phyloP scores from a whole-genome alignment of 2,113 vertebrate species.

The Notiomystis cincta region DNA sequence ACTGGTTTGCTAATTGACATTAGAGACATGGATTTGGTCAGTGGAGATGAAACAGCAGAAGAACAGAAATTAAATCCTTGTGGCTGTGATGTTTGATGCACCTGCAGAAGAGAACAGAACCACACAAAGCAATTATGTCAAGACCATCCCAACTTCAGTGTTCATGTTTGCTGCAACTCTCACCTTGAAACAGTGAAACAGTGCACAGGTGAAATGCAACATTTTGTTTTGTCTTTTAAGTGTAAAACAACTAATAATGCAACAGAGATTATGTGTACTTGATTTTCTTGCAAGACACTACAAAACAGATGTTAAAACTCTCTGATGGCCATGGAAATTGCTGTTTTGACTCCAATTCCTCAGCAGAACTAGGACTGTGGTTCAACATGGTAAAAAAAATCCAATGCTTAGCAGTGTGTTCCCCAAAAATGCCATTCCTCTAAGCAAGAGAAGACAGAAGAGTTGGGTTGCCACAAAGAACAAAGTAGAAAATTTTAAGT shows the following conservation, averaged over 20 bases:
- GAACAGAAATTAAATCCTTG: conserved; percentile 78
- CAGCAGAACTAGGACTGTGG: not conserved
- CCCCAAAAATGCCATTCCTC: not conserved
- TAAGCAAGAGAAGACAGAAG: not conserved
- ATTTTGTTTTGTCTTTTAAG: not conserved
- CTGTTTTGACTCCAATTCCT: not conserved
- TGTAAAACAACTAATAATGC: not conserved
- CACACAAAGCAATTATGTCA: not conserved
- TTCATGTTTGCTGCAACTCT: not conserved
- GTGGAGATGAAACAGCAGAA: conserved; percentile 74
- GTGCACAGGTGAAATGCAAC: not conserved
- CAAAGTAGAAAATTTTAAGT: not conserved
- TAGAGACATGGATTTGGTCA: conserved; percentile 94
- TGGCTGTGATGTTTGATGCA: conserved; percentile 45
- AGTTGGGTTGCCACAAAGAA: not conserved
- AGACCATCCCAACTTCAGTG: not conserved
- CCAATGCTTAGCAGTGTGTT: not conserved
- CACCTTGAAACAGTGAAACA: not conserved
- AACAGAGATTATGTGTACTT: not conserved
- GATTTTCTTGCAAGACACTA: not conserved
- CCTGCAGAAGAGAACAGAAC: conserved; percentile 51
- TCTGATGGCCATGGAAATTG: not conserved
- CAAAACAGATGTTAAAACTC: not conserved
- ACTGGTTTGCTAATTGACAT: conserved; percentile 87
- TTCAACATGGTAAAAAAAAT: not conserved